Evolutionary conservation across 2,888 invertebrate genomes (phyloP), one percentile per base, ranked within the genome.

Genomic region (Macrosoma leucophasiata): DNA sequence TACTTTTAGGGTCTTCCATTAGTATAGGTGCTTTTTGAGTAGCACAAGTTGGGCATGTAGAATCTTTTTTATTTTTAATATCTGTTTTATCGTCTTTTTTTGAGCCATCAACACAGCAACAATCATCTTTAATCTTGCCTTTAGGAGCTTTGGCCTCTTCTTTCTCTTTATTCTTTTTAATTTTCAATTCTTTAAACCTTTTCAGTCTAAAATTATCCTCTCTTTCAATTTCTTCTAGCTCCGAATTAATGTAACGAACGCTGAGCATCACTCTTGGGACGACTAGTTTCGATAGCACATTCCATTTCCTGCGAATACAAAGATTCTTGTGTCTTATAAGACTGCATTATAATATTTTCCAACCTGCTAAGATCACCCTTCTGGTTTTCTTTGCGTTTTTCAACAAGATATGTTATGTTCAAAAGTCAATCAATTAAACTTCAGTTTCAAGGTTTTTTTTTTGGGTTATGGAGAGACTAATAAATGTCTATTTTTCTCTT

Each of bases 261-360:
- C 56, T 58, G 3, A 46, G 28, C n/a, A 33, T 18, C 7, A 58
- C 46, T 39, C 46, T 53, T 24, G 64, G 65, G 38, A 55, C 36
- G 9, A 63, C 38, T 22, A 55, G 21, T 37, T 51, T 67, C 14
- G 46, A 32, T 14, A 67, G 41, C 6, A 64, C 58, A 45, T 64
- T 64, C 41, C 49, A 50, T 46, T 61, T 65, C 59, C 66, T 66
- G 65, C 32, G 52, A 58, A 47, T 38, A 52, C 35, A 60, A 57
- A 50, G 11, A 14, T 34, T 39, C 42, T 43, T 32, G 24, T 42
- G 39, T 39, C 42, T 43, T 32, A 26, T 42, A 41, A 27, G 13
- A 28, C 10, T 13, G 14, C 13, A 15, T 23, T 26, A 13, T 21
- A 23, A 7, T 31, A 15, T 27, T 14, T 21, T 11, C 14, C 18